These are phyloP conservation scores for Bilobella aurantiaca DNA, from an alignment of 1,140 invertebrate genomes.

Conservation along the genomic window DNA sequence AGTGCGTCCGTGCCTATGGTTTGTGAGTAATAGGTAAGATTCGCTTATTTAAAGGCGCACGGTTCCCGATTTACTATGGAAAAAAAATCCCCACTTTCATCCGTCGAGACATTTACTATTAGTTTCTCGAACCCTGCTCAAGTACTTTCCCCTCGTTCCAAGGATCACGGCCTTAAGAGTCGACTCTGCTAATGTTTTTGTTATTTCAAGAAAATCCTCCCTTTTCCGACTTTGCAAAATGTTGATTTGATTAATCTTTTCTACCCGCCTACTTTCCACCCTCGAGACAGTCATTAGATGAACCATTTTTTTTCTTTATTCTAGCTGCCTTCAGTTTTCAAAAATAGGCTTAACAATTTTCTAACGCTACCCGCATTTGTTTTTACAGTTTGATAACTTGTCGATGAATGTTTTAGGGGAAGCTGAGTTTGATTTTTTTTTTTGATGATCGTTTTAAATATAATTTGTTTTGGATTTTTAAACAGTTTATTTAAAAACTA, in stretches of 20 bases:
- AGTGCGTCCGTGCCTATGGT: too few species aligned
- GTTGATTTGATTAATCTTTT: slow-evolving; percentile 26
- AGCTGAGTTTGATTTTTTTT: too few species aligned
- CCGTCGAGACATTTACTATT: too few species aligned
- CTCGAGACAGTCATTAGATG: neutral
- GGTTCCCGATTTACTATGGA: too few species aligned
- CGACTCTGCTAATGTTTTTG: neutral
- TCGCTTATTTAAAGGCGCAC: too few species aligned
- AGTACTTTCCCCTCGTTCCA: neutral
- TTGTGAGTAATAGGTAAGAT: too few species aligned
- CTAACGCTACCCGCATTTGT: neutral
- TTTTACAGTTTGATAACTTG: too few species aligned
- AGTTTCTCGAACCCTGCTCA: neutral
- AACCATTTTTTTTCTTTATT: neutral
- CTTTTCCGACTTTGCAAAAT: slow-evolving; percentile 23
- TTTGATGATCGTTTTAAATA: too few species aligned
- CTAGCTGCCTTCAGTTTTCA: neutral
- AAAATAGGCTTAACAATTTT: neutral
- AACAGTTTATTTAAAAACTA: too few species aligned
- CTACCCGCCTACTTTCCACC: slow-evolving; percentile 15
- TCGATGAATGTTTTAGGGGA: too few species aligned
- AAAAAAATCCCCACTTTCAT: too few species aligned
- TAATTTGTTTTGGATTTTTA: too few species aligned
- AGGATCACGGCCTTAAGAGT: neutral
- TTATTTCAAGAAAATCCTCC: neutral